Percentiles rank a stretch among this genome's conserved stretches.
Conservation (phyloP, 2,797 vertebrate genomes). For the Manis pentadactyla region DNA sequence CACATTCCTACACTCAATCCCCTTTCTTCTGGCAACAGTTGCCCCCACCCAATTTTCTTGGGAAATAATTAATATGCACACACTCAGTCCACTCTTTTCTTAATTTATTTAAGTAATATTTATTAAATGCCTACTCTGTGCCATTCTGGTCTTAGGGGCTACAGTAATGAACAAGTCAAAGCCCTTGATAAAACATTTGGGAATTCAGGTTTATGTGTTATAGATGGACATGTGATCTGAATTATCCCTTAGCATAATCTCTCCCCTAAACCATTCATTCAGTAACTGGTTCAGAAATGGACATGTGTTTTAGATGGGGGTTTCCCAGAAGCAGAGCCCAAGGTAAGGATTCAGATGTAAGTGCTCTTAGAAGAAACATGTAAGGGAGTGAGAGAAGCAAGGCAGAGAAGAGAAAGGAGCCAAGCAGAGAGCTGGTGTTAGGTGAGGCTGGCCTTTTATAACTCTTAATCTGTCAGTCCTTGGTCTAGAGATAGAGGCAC, state of each 20-base stretch:
- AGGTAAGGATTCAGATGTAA: background rate
- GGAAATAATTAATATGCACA: constrained; percentile 28
- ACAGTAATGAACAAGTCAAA: background rate
- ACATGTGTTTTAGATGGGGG: background rate
- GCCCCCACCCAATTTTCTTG: background rate
- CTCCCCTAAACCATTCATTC: background rate
- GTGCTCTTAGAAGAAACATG: background rate
- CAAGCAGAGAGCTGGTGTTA: background rate
- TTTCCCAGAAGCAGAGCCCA: constrained; percentile 7
- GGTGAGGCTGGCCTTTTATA: background rate
- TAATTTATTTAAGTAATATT: constrained; percentile 20
- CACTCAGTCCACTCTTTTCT: background rate
- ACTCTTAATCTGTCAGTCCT: background rate
- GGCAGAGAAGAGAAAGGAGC: background rate
- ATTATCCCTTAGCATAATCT: background rate
- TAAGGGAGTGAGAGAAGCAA: background rate
- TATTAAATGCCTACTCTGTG: background rate
- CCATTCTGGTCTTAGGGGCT: background rate
- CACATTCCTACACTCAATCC: background rate
- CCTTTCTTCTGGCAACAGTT: background rate
- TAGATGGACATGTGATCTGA: background rate
- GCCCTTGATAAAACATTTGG: background rate
- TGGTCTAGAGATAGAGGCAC: background rate
- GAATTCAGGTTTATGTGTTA: background rate
- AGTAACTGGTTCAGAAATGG: constrained; percentile 32